Percentiles rank a stretch among this genome's conserved stretches.
Evolutionary conservation across 1,140 invertebrate genomes (phyloP).

Genomic region (Colletes gigas): DNA sequence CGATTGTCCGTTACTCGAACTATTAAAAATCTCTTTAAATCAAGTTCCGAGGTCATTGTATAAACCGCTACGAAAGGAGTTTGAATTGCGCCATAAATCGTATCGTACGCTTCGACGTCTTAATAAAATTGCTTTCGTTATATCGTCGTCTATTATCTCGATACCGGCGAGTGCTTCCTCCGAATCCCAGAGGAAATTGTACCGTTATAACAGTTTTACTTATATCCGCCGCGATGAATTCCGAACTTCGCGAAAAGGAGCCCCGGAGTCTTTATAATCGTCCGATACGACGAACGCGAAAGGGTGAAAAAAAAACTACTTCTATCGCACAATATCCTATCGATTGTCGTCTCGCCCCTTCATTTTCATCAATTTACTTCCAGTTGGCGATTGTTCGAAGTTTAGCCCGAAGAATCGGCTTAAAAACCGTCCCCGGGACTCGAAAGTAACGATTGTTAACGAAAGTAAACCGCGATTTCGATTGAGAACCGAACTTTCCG

Average conservation of each 20-base stretch:
- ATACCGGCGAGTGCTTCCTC: constrained; percentile 1
- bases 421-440: not conserved
- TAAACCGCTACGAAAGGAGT: constrained; percentile 10
- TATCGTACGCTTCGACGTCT: constrained; percentile 29
- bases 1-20: constrained; percentile 1
- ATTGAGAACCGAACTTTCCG: no score
- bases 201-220: constrained; percentile 16
- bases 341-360: not conserved
- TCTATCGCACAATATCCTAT: not conserved
- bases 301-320: not conserved
- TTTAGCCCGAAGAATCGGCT: not conserved
- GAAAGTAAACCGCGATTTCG: no score
- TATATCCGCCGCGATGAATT: not conserved
- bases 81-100: constrained; percentile 31
- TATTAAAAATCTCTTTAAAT: constrained; percentile 30
- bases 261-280: not conserved
- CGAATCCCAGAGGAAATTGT: constrained; percentile 27
- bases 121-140: constrained; percentile 38
- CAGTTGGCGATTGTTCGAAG: not conserved
- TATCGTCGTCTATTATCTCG: constrained; percentile 31
- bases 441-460: no score
- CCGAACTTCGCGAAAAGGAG: not conserved
- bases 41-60: constrained; percentile 15
- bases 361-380: not conserved
- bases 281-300: not conserved